Evolutionary conservation across 2,113 vertebrate species (phyloP).

Genomic region (Hippocampus mohnikei): DNA sequence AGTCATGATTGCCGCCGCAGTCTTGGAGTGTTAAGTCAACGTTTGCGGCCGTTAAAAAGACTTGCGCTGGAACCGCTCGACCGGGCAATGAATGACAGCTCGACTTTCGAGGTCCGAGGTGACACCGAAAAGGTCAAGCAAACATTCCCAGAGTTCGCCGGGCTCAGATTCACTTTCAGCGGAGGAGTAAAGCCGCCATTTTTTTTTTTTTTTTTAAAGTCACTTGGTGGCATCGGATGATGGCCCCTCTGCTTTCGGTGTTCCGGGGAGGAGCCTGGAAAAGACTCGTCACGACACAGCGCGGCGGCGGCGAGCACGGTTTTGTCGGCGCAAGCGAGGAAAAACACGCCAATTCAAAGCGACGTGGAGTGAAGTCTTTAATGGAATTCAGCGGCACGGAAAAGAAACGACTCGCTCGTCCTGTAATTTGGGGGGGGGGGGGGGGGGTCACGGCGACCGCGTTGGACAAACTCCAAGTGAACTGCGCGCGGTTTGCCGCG

Average conservation of each 20-base stretch:
- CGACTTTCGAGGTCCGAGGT: slow-evolving; percentile 31
- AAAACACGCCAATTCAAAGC: neutral
- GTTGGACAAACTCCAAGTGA: slow-evolving; percentile 66
- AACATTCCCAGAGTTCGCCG: slow-evolving; percentile 46
- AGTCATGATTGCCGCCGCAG: slow-evolving; percentile 16
- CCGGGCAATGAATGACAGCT: slow-evolving; percentile 47
- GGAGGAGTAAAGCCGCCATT: slow-evolving; percentile 39
- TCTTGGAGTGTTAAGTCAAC: slow-evolving; percentile 24
- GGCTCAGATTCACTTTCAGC: slow-evolving; percentile 52
- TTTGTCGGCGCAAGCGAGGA: neutral
- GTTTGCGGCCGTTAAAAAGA: slow-evolving; percentile 38
- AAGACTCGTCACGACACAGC: neutral
- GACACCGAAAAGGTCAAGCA: slow-evolving; percentile 46
- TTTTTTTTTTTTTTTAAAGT: slow-evolving; percentile 21
- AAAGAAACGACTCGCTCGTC: slow-evolving; percentile 60
- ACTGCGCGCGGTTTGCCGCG: slow-evolving; percentile 42
- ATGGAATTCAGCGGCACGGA: slow-evolving; percentile 74
- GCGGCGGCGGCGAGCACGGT: neutral
- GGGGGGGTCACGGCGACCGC: slow-evolving; percentile 59
- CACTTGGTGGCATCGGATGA: slow-evolving; percentile 34
- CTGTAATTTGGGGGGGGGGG: slow-evolving; percentile 52
- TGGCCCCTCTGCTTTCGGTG: slow-evolving; percentile 40
- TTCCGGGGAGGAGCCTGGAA: neutral
- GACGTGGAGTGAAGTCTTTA: slow-evolving; percentile 29
- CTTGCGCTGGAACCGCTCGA: slow-evolving; percentile 39